A percentile compares a stretch with the other conserved stretches of the same genome.
Conservation (phyloP, 2,888 invertebrate species). For the Meta bourneti region DNA sequence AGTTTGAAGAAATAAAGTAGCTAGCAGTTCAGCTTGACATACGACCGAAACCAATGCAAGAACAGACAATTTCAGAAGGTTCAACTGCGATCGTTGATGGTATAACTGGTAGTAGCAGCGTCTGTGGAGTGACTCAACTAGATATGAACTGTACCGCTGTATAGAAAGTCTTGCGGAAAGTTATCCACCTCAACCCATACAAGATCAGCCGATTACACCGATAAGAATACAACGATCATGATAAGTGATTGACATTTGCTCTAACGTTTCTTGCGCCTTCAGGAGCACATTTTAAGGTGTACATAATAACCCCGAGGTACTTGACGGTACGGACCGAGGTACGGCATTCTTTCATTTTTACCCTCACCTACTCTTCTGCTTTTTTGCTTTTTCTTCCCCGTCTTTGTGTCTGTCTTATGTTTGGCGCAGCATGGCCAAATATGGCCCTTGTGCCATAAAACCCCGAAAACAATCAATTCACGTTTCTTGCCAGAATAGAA, state of each 20-base stretch:
- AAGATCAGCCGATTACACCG: conserved; percentile 12
- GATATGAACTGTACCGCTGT: neutral
- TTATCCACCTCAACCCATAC: neutral
- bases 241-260: neutral
- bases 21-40: neutral
- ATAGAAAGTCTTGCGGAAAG: neutral
- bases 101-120: neutral
- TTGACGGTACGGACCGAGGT: no score
- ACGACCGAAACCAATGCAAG: conserved; percentile 1
- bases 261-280: conserved; percentile 1
- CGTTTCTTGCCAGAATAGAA: conserved; percentile 9
- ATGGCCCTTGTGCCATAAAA: no score
- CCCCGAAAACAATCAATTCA: no score
- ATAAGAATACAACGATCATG: neutral
- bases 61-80: no score
- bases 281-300: no score
- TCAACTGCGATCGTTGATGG: neutral
- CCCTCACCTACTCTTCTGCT: no score
- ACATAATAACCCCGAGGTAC: no score
- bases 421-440: no score
- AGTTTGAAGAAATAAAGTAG: conserved; percentile 1
- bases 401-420: no score
- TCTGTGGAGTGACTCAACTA: neutral
- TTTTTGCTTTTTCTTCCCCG: no score
- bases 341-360: no score